phyloP scores from a whole-genome alignment of 2,113 vertebrate genomes.

The Trachemys scripta region DNA sequence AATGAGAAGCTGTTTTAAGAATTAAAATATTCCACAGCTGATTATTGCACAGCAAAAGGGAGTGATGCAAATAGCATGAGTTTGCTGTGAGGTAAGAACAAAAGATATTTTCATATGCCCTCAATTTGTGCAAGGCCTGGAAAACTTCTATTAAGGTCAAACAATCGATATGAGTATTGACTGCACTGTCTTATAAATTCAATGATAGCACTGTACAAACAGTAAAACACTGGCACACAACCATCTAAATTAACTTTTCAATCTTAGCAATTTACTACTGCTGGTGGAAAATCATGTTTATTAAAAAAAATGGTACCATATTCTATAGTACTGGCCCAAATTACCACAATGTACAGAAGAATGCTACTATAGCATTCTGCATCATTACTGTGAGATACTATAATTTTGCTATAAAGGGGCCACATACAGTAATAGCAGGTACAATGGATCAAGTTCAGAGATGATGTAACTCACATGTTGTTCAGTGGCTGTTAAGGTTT shows the following conservation, averaged over 20 bases:
- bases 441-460: not conserved
- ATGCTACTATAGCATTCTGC: not conserved
- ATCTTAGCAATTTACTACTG: not conserved
- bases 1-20: slow-evolving; percentile 12
- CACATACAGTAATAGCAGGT: not conserved
- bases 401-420: not conserved
- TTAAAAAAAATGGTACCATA: not conserved
- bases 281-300: not conserved
- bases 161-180: slow-evolving; percentile 18
- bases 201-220: not conserved
- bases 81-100: not conserved
- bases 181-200: not conserved
- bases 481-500: not conserved
- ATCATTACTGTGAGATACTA: not conserved
- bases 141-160: not conserved
- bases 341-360: not conserved
- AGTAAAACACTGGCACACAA: not conserved
- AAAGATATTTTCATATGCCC: not conserved
- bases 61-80: not conserved
- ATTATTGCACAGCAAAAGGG: not conserved
- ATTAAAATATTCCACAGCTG: not conserved
- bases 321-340: not conserved
- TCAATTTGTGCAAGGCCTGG: not conserved
- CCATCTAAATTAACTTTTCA: not conserved
- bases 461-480: not conserved